Evolutionary conservation across 1,140 invertebrate genomes (phyloP), one percentile per base, ranked within the genome.

Genomic region (Aphelenchoides besseyi): DNA sequence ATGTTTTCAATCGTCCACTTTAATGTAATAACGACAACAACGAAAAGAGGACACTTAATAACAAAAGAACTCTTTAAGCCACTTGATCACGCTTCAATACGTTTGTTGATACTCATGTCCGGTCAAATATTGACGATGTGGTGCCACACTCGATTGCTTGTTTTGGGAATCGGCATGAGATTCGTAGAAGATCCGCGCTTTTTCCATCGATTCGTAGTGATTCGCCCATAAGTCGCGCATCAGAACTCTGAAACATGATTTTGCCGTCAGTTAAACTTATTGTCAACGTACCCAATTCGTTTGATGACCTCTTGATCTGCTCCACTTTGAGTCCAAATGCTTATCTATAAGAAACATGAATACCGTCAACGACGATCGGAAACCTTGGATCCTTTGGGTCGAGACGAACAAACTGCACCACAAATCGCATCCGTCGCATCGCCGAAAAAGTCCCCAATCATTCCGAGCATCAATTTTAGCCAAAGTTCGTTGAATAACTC

Each of bases 381-480:
- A 16, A 78, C 78, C 89, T 97, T 97, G 86, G 96, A 94, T 75
- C 89, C 88, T 85, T 94, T 97, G 70, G 86, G 83, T 86, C 95
- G 89, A 76, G 97, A 89, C 86, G 96, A 97, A 36, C 97, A 93
- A 70, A 97, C 94, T 78, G 94, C 93, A 57, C 95, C 95, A 85
- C 88, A 95, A 71, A 98, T 90, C 84, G 95, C 91, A 78, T 94
- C 91, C 75, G 92, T 91, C 80, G 91, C 88, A 75, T 95, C 92
- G 72, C 91, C 90, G 87, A 97, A 98, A 64, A 92, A 91, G 88
- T 98, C 94, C 57, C 95, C 95, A 88, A 98, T 95, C 85, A 97
- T 88, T 85, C 93, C 93, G 73, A 98, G 88, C 74, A 97, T 88
- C 90, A 92, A 85, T 72, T 98, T 95, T 75, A 97, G 87, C 95